Base-by-base conservation (phyloP, 2,113 vertebrate genomes). In the Oceanites oceanicus region DNA sequence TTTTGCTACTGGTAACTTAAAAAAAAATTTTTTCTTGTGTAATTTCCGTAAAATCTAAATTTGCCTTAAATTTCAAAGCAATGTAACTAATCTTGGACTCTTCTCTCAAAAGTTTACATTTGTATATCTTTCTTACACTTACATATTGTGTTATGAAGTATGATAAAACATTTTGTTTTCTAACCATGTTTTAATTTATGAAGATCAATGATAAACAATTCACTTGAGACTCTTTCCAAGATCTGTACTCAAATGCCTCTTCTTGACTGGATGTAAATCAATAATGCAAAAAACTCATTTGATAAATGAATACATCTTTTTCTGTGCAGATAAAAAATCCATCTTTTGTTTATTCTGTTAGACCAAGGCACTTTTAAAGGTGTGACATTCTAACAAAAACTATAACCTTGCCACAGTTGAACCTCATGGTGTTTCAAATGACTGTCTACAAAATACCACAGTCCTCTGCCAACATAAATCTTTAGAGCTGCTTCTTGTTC, bases 191-290 rank as follows among this genome's bases (percentile, higher is more conserved):
- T 97, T 87, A 71, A 90, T 97, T 59, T 95, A n/a, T 67, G 65
- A 97, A 99, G 98, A 90, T 98, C 98, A 70, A 97, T 99, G 98
- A 98, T 98, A 95, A 98, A 98, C 89, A 98, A 98, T 29, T 97
- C 96, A 26, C 91, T 99, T 91, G 94, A 98, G 91, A 97, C 97
- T 62, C 97, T 99, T 79, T 98, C 98, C n/a, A 94, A 97, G 8
- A 97, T 99, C 93, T 99, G 98, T 88, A 86, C 95, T 70, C 96
- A 98, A 92, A 98, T 98, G 96, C 97, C 98, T 87, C 80, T 92
- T 61, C 96, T 98, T 91, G 98, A 98, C 90, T 98, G 97, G 98
- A 96, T 98, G 98, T 98, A 97, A 99, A 98, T 98, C 92, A 74
- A 67, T 32, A 13, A 53, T 25, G 25, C 16, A 75, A 53, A 75